phyloP scores from a whole-genome alignment of 2,113 vertebrate genomes.

The Cebus imitator region DNA sequence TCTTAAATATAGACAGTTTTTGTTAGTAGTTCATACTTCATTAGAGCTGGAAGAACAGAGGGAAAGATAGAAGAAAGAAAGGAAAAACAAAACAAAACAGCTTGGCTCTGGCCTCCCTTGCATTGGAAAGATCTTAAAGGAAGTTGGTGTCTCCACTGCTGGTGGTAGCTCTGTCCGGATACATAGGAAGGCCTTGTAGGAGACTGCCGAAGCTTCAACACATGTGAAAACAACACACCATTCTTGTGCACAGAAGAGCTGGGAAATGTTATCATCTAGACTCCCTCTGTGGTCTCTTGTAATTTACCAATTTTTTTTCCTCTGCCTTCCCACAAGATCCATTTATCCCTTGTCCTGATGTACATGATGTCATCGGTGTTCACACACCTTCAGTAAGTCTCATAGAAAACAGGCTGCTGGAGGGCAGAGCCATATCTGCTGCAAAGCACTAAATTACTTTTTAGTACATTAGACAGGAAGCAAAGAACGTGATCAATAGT shows the following conservation, averaged over 20 bases:
- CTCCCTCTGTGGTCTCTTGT: background rate
- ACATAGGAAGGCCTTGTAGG: background rate
- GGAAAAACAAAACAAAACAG: too few relatives aligned
- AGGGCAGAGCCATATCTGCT: background rate
- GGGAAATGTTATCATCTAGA: background rate
- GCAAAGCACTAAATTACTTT: background rate
- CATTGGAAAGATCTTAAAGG: background rate
- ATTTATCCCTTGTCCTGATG: background rate
- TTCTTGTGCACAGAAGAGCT: background rate
- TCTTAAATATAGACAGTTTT: background rate
- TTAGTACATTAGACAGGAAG: background rate
- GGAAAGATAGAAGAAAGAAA: too few relatives aligned
- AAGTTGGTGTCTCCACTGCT: background rate
- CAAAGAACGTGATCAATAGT: background rate
- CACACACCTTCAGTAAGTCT: background rate
- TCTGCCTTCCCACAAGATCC: background rate
- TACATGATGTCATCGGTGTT: background rate
- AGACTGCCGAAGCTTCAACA: background rate
- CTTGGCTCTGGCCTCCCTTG: background rate
- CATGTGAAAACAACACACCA: background rate
- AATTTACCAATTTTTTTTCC: background rate
- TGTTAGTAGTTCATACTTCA: background rate
- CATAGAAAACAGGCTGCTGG: background rate
- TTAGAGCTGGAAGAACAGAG: background rate
- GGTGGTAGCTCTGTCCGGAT: background rate